Percentiles rank a stretch among this genome's conserved stretches.
Evolutionary conservation across 37 sponge, comb jelly and placozoan genomes (phyloP).

Genomic region (Agelas oroides): DNA sequence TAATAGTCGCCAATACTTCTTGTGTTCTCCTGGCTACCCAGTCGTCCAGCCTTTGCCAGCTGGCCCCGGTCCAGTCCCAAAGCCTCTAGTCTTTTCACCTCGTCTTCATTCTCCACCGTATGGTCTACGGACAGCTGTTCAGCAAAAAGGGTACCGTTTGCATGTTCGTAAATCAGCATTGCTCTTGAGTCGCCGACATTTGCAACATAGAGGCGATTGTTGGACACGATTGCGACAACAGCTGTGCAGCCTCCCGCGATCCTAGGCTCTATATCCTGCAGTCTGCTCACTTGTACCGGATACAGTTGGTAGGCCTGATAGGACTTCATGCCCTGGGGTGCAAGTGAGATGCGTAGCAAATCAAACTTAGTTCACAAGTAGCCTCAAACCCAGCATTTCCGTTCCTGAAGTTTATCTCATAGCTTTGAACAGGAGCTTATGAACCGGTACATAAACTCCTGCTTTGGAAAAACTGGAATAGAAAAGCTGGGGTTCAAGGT

Average conservation of each 20-base stretch:
- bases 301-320: constrained; percentile 80
- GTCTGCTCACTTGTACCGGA: constrained; percentile 67
- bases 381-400: too few species aligned
- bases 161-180: constrained; percentile 46
- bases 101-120: constrained; percentile 81
- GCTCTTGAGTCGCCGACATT: constrained; percentile 95
- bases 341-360: neutral
- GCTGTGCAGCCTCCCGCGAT: constrained; percentile 88
- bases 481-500: too few species aligned
- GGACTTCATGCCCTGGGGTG: constrained; percentile 72
- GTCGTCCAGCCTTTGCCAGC: constrained; percentile 64
- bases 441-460: too few species aligned
- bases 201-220: constrained; percentile 81
- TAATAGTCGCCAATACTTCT: constrained; percentile 93
- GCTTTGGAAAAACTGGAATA: too few species aligned
- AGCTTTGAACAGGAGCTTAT: too few species aligned
- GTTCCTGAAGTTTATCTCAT: too few species aligned
- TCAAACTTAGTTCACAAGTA: neutral
- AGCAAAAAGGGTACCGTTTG: constrained; percentile 36
- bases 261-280: constrained; percentile 68
- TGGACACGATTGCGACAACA: constrained; percentile 74
- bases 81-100: constrained; percentile 68
- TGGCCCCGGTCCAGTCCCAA: constrained; percentile 73
- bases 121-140: constrained; percentile 89
- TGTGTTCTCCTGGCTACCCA: constrained; percentile 94